Conservation (phyloP, 2,888 invertebrate species). For the Cheilosia vernalis region DNA sequence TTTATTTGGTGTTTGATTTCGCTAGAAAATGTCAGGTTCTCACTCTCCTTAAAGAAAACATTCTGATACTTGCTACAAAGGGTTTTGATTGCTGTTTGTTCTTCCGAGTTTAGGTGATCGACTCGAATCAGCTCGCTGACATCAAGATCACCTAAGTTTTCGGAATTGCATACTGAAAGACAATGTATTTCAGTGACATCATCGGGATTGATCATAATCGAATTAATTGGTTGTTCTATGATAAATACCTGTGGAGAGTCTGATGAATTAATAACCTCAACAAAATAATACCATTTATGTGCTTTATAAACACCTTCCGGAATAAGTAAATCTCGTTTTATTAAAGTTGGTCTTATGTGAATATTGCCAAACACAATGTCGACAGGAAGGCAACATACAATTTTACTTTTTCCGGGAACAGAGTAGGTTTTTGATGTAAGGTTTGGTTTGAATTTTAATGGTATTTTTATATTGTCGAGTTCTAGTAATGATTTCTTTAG, state of each 20-base stretch:
- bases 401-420: too few species aligned
- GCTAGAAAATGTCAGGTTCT: slow-evolving; percentile 50
- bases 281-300: slow-evolving; percentile 31
- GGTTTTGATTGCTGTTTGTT: background rate
- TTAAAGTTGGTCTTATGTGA: too few species aligned
- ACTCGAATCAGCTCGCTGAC: slow-evolving; percentile 9
- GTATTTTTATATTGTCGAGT: too few species aligned
- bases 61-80: slow-evolving; percentile 43
- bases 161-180: slow-evolving; percentile 4
- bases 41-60: slow-evolving; percentile 39
- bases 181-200: slow-evolving; percentile 25
- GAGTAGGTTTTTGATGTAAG: too few species aligned
- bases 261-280: slow-evolving; percentile 48
- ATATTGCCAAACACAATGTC: too few species aligned
- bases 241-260: slow-evolving; percentile 38
- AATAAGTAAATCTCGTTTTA: too few species aligned
- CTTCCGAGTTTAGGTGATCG: slow-evolving; percentile 17
- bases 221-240: slow-evolving; percentile 58
- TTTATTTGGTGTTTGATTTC: slow-evolving; percentile 40
- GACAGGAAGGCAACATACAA: too few species aligned
- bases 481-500: background rate
- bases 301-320: slow-evolving; percentile 12
- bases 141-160: slow-evolving; percentile 1
- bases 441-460: too few species aligned
- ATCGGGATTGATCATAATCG: slow-evolving; percentile 1